phyloP scores from a whole-genome alignment of 2,113 vertebrate species.

The Carassius gibelio region DNA sequence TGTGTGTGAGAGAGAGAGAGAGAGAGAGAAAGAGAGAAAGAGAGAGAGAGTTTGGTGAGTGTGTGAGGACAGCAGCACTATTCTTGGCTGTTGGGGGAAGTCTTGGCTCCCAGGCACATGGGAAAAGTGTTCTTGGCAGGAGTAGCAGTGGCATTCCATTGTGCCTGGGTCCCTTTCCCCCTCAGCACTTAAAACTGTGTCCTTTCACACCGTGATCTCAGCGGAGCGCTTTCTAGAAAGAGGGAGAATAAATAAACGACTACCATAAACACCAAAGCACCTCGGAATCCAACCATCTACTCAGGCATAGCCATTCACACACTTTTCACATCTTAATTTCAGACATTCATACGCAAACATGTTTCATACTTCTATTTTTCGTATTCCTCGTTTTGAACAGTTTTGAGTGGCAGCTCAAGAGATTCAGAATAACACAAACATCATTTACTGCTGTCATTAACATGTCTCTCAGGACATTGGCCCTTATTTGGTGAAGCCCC shows the following conservation, averaged over 20 bases:
- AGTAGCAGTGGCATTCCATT: conserved; percentile 72
- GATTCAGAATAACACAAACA: not conserved
- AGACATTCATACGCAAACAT: conserved; percentile 1
- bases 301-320: not conserved
- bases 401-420: not conserved
- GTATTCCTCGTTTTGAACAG: not conserved
- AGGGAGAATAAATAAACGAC: conserved; percentile 34
- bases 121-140: conserved; percentile 79
- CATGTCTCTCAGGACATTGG: not conserved
- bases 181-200: conserved; percentile 56
- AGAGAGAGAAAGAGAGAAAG: too few relatives aligned
- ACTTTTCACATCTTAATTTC: conserved; percentile 46
- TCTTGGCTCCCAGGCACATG: conserved; percentile 76
- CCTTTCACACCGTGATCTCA: conserved; percentile 51
- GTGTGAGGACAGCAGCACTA: conserved; percentile 65
- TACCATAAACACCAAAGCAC: conserved; percentile 35
- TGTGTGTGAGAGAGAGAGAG: too few relatives aligned
- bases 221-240: conserved; percentile 40
- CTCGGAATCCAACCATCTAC: conserved; percentile 47
- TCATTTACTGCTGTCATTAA: not conserved
- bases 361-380: conserved; percentile 12
- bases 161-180: conserved; percentile 58
- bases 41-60: conserved; percentile 46
- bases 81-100: conserved; percentile 76
- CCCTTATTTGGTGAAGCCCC: not conserved